Percentiles rank a stretch among this genome's conserved stretches.
Conservation (phyloP, 2,888 invertebrate genomes). For the Scotopteryx bipunctaria region DNA sequence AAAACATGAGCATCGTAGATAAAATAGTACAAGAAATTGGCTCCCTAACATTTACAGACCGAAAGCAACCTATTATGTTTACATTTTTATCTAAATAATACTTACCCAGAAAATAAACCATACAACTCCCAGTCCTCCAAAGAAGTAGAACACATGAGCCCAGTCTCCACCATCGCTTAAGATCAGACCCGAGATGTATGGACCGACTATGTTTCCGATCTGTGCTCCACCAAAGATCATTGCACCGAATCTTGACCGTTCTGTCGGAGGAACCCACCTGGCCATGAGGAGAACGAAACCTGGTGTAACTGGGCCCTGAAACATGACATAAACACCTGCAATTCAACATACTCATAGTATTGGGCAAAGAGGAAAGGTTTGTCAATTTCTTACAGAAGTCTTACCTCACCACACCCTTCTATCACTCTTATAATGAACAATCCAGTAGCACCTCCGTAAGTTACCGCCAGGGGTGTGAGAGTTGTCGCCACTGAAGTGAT, state of each 20-base stretch:
- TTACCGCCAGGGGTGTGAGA: conserved; percentile 88
- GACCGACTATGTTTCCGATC: conserved; percentile 80
- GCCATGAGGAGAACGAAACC: conserved; percentile 84
- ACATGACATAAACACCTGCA: conserved; percentile 23
- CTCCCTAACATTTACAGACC: too few species aligned
- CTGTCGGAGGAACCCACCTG: conserved; percentile 83
- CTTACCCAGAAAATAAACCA: conserved; percentile 81
- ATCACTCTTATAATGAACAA: conserved; percentile 82
- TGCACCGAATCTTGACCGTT: conserved; percentile 82
- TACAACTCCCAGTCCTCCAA: conserved; percentile 77
- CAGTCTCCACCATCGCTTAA: conserved; percentile 76
- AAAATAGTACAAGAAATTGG: not conserved
- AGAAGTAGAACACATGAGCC: conserved; percentile 83
- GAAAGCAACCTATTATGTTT: too few species aligned
- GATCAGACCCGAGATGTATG: conserved; percentile 73
- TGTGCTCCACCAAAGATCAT: conserved; percentile 84
- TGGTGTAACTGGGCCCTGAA: conserved; percentile 83
- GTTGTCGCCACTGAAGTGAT: conserved; percentile 90
- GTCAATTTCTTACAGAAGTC: too few species aligned
- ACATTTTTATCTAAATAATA: too few species aligned
- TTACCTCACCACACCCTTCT: conserved; percentile 86
- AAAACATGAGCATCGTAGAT: not conserved
- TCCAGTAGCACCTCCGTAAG: conserved; percentile 76
- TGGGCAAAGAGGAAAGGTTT: too few species aligned
- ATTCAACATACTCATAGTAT: too few species aligned